Evolutionary conservation across 2,113 vertebrate species (phyloP), one percentile per base, ranked within the genome.

Genomic region (Pica pica): DNA sequence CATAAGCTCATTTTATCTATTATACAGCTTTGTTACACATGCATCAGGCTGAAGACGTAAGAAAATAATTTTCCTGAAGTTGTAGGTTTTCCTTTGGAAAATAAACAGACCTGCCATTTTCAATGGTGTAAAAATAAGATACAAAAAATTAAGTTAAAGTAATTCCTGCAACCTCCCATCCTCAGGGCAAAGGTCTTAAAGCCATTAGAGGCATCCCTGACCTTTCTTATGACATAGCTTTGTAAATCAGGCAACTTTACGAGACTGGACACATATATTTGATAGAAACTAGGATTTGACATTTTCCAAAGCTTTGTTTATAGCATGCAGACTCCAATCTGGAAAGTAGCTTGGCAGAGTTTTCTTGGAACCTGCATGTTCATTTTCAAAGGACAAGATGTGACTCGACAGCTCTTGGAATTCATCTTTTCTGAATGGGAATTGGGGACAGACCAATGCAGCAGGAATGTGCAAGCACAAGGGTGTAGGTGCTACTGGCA

Each of bases 391-490:
- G 33, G 23, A 63, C 24, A 23, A 0, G 11, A 10, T 44, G 28
- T 37, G 49, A 59, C 19, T 49, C 31, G 24, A 19, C 15, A 57
- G 26, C 28, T 47, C 50, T 67, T 5, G 4, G 42, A 70, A 63
- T 35, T 42, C 3, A 1, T 33, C 39, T 39, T 59, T 61, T 49
- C 64, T 76, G 31, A 68, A 47, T 35, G 18, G 53, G 19, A 83
- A 63, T 1, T 0, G 0, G 17, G 53, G 67, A 55, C 6, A 31
- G 39, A 61, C 9, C 39, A 37, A 27, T 8, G 47, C 44, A 75
- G 28, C 37, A 42, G 46, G 30, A 74, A 69, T 1, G 0, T 1
- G 1, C 5, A 56, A 71, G 24, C 24, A 79, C 0, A 0, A 90
- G 37, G 52, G 20, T 1, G 0, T 7, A 16, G 3, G 8, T 42